Percentiles rank a stretch among this genome's conserved stretches.
Evolutionary conservation across 1,140 invertebrate genomes (phyloP).

Genomic region (Drosophila simulans): DNA sequence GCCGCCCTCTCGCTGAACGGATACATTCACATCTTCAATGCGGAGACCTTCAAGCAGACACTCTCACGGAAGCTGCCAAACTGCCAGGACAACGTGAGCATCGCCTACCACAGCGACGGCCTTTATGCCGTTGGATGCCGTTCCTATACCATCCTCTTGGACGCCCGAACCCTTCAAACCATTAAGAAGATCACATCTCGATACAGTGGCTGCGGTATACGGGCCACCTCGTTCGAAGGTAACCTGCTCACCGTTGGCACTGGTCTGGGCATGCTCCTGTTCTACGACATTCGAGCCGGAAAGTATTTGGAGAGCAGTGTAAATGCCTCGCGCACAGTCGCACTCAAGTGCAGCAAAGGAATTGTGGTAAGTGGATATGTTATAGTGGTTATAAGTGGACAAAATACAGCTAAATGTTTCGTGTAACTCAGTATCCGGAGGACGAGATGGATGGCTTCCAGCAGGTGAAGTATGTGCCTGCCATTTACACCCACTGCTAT

Average conservation of each 20-base stretch:
- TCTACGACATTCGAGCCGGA: slow-evolving; percentile 95
- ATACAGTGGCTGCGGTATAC: slow-evolving; percentile 93
- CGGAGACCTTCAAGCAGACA: slow-evolving; percentile 93
- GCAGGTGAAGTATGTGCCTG: slow-evolving; percentile 94
- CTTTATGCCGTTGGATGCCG: slow-evolving; percentile 97
- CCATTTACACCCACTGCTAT: slow-evolving; percentile 98
- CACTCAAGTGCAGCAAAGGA: slow-evolving; percentile 94
- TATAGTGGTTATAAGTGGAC: neutral
- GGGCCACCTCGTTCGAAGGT: slow-evolving; percentile 95
- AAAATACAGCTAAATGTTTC: no score
- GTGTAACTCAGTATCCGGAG: slow-evolving; percentile 89
- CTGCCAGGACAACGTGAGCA: slow-evolving; percentile 96
- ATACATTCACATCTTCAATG: slow-evolving; percentile 96
- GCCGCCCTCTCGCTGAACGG: slow-evolving; percentile 97
- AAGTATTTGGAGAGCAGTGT: slow-evolving; percentile 96
- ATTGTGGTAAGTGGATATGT: slow-evolving; percentile 90
- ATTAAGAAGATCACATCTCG: slow-evolving; percentile 89
- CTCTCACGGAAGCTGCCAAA: slow-evolving; percentile 94
- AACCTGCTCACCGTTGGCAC: slow-evolving; percentile 97
- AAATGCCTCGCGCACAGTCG: slow-evolving; percentile 93
- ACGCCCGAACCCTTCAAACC: slow-evolving; percentile 93
- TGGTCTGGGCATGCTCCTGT: slow-evolving; percentile 95
- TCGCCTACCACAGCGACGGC: slow-evolving; percentile 92
- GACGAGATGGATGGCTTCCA: slow-evolving; percentile 93
- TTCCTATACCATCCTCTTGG: slow-evolving; percentile 95